Conservation (phyloP, 2,113 vertebrate species). For the Neodontobutis hainanensis region DNA sequence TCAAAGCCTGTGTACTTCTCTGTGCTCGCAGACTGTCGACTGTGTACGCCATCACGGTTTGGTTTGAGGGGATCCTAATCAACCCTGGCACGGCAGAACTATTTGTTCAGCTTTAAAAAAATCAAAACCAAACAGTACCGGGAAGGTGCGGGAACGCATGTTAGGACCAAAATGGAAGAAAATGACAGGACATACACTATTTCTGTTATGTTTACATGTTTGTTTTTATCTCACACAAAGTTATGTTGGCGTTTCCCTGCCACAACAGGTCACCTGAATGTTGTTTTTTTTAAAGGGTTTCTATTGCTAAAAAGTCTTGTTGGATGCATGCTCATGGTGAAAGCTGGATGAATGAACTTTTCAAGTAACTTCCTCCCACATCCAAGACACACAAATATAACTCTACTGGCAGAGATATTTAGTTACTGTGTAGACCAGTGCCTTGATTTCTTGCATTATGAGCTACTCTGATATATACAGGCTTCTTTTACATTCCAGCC, state of each 20-base stretch:
- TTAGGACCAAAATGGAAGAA: conserved; percentile 54
- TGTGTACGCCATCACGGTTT: conserved; percentile 48
- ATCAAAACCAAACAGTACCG: conserved; percentile 32
- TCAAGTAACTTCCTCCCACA: conserved; percentile 43
- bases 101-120: conserved; percentile 38
- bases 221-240: conserved; percentile 1
- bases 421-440: background rate
- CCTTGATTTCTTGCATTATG: conserved; percentile 3
- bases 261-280: conserved; percentile 11
- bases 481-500: conserved; percentile 48
- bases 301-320: conserved; percentile 1
- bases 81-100: conserved; percentile 41
- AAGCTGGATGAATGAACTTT: conserved; percentile 48
- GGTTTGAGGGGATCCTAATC: conserved; percentile 67
- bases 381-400: conserved; percentile 16
- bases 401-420: conserved; percentile 1
- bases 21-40: conserved; percentile 45
- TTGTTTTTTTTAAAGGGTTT: background rate
- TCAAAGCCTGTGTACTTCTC: conserved; percentile 40
- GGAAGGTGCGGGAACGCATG: conserved; percentile 29
- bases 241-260: conserved; percentile 13
- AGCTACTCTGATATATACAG: conserved; percentile 16
- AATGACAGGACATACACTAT: conserved; percentile 27
- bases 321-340: conserved; percentile 47
- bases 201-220: conserved; percentile 8